phyloP scores from a whole-genome alignment of 2,797 vertebrate species.

The Octomys mimax region DNA sequence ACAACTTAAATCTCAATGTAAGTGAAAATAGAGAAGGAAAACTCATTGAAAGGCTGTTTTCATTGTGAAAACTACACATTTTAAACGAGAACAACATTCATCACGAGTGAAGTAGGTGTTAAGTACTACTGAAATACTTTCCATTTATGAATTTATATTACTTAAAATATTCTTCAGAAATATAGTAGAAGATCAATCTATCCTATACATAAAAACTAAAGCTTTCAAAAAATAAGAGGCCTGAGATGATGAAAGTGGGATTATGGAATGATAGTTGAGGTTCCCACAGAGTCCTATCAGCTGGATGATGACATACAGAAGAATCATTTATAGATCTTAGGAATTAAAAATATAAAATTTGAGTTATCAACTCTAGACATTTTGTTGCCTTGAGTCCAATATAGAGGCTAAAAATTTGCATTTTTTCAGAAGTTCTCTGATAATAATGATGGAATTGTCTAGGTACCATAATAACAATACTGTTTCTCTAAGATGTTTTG shows the following conservation, averaged over 20 bases:
- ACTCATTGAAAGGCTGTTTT: background rate
- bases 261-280: background rate
- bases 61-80: background rate
- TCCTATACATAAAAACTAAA: background rate
- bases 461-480: background rate
- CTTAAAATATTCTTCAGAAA: background rate
- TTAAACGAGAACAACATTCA: constrained; percentile 26
- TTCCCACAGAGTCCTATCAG: background rate
- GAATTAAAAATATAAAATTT: background rate
- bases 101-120: background rate
- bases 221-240: background rate
- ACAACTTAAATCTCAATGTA: background rate
- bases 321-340: background rate
- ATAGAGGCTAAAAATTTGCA: background rate
- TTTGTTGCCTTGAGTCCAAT: background rate
- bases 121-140: background rate
- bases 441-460: background rate
- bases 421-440: background rate
- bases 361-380: background rate
- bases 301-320: background rate
- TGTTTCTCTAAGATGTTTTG: background rate
- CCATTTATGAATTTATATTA: background rate
- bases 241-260: background rate
- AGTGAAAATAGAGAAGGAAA: constrained; percentile 4
- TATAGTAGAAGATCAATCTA: background rate